Conservation (phyloP, 2,797 vertebrate genomes). For the Pitangus sulphuratus region DNA sequence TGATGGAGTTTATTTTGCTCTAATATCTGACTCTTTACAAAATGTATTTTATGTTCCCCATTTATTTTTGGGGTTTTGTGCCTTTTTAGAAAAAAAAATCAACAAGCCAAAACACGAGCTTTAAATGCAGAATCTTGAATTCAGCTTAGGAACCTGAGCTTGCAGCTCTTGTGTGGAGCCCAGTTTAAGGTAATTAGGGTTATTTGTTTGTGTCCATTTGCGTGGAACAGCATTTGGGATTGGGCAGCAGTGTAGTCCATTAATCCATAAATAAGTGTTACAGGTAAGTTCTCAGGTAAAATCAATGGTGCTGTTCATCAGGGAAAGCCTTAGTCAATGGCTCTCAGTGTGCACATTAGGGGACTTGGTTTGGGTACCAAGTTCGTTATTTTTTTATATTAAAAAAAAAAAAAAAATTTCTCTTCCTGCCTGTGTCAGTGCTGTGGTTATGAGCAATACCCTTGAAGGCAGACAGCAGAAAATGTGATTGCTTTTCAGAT, state of each 20-base stretch:
- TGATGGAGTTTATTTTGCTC: not conserved
- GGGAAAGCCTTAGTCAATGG: not conserved
- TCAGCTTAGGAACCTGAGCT: not conserved
- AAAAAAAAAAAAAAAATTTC: no score
- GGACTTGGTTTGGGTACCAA: not conserved
- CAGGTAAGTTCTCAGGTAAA: not conserved
- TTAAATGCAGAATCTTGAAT: not conserved
- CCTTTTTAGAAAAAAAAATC: not conserved
- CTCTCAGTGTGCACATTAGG: not conserved
- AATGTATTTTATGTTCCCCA: not conserved
- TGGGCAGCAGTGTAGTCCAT: not conserved
- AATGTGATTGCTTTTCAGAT: constrained; percentile 73
- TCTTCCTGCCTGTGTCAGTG: not conserved
- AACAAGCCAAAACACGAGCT: not conserved
- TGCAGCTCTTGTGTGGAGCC: not conserved
- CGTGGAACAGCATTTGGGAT: not conserved
- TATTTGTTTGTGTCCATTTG: not conserved
- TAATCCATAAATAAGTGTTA: not conserved
- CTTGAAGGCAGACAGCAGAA: constrained; percentile 67
- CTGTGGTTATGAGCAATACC: constrained; percentile 26
- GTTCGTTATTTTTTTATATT: not conserved
- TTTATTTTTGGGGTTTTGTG: not conserved
- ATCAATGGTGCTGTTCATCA: not conserved
- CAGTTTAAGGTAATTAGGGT: not conserved
- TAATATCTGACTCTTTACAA: not conserved